Conservation (phyloP, 2,113 vertebrate species). For the Proteles cristata region DNA sequence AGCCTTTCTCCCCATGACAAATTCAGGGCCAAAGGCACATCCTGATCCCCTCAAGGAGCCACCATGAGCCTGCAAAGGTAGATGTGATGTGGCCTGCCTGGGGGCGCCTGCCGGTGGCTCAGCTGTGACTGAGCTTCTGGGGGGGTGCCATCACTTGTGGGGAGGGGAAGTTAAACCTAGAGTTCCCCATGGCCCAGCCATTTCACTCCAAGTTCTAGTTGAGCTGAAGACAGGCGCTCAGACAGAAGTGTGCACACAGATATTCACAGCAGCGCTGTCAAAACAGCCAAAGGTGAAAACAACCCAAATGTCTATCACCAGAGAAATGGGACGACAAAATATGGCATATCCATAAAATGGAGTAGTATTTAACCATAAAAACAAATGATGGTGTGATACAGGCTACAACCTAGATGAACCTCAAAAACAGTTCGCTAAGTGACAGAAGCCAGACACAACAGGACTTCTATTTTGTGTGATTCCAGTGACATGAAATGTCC, state of each 20-base stretch:
- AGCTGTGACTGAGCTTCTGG: neutral
- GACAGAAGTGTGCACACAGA: neutral
- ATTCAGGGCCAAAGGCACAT: neutral
- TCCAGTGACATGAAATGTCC: no score
- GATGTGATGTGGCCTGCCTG: neutral
- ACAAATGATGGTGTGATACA: neutral
- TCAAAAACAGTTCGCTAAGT: neutral
- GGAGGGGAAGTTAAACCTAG: neutral
- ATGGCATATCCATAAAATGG: no score
- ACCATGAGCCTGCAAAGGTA: neutral
- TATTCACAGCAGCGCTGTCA: neutral
- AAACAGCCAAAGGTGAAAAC: neutral
- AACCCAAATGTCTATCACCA: neutral
- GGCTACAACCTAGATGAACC: neutral
- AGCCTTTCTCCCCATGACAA: neutral
- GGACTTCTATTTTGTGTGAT: neutral
- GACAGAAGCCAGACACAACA: neutral
- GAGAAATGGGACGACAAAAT: neutral
- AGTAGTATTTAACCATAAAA: neutral
- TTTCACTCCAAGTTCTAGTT: neutral
- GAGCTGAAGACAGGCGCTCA: neutral
- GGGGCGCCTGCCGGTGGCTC: neutral
- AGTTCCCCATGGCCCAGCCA: no score
- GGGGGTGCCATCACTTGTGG: fast-evolving
- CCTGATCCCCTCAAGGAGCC: neutral